Evolutionary conservation across 2,113 vertebrate species (phyloP).

Genomic region (Sakesphorus luctuosus): DNA sequence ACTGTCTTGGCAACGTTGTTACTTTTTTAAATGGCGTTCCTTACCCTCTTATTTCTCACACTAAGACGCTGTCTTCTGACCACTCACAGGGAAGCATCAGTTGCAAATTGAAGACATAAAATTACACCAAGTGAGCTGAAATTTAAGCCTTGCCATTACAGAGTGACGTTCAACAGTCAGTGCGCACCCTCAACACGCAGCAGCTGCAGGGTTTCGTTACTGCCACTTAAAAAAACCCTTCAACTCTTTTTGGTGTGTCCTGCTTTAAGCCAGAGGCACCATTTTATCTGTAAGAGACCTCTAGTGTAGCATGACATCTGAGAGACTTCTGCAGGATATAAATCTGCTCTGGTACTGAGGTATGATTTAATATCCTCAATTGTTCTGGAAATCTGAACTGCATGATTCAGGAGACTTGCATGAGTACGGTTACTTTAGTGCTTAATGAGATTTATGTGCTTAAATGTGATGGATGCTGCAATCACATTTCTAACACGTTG

Average conservation of each 20-base stretch:
- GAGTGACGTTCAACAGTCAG: conserved; percentile 28
- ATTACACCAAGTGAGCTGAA: conserved; percentile 83
- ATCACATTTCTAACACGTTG: not conserved
- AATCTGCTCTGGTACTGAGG: conserved; percentile 25
- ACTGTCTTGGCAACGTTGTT: not conserved
- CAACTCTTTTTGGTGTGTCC: not conserved
- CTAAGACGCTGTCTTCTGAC: not conserved
- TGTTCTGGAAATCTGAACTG: conserved; percentile 19
- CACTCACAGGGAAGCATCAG: not conserved
- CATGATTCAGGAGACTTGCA: conserved; percentile 15
- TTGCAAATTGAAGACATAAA: conserved; percentile 58
- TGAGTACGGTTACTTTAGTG: not conserved
- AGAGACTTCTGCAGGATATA: not conserved
- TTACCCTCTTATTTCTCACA: not conserved
- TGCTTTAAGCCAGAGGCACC: not conserved
- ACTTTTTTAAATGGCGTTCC: not conserved
- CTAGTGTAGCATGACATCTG: not conserved
- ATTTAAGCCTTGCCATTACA: conserved; percentile 77
- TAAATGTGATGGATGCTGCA: not conserved
- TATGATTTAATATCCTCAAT: conserved; percentile 44
- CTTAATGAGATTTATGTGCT: conserved; percentile 3
- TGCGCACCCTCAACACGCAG: not conserved
- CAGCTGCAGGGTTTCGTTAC: conserved; percentile 62
- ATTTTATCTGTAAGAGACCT: not conserved
- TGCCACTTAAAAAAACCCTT: conserved; percentile 25